Evolutionary conservation across 1,140 invertebrate genomes (phyloP).

Genomic region (Panagrolaimus sp.): DNA sequence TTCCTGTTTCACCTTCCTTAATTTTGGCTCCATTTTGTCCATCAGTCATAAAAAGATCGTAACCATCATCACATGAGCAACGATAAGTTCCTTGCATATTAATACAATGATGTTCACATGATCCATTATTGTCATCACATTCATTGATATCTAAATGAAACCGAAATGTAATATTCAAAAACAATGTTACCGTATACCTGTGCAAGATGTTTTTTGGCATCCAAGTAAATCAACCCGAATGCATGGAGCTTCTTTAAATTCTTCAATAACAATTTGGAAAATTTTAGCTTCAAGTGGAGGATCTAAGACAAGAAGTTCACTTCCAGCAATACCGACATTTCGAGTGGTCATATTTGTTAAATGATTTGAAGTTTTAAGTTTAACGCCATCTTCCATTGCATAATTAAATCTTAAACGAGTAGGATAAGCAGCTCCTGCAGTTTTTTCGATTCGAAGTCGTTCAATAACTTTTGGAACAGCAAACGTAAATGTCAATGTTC

Average conservation of each 20-base stretch:
- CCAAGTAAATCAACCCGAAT: conserved; percentile 86
- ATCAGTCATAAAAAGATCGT: conserved; percentile 79
- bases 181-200: conserved; percentile 51
- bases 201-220: conserved; percentile 80
- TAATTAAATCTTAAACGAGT: conserved; percentile 26
- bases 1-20: conserved; percentile 75
- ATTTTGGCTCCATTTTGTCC: conserved; percentile 83
- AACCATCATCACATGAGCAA: conserved; percentile 85
- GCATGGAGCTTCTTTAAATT: conserved; percentile 80
- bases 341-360: conserved; percentile 15
- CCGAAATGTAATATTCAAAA: not conserved
- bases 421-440: conserved; percentile 65
- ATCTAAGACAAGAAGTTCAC: conserved; percentile 76
- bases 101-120: conserved; percentile 69
- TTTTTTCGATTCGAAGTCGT: conserved; percentile 60
- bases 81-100: conserved; percentile 73
- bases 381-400: conserved; percentile 67
- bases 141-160: conserved; percentile 75
- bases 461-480: conserved; percentile 49
- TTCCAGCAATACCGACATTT: conserved; percentile 71
- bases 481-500: conserved; percentile 44
- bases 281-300: conserved; percentile 84
- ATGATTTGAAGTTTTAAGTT: conserved; percentile 76
- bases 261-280: conserved; percentile 77
- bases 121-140: conserved; percentile 79